Conservation (phyloP, 2,888 invertebrate species). For the Lamellibrachia satsuma region DNA sequence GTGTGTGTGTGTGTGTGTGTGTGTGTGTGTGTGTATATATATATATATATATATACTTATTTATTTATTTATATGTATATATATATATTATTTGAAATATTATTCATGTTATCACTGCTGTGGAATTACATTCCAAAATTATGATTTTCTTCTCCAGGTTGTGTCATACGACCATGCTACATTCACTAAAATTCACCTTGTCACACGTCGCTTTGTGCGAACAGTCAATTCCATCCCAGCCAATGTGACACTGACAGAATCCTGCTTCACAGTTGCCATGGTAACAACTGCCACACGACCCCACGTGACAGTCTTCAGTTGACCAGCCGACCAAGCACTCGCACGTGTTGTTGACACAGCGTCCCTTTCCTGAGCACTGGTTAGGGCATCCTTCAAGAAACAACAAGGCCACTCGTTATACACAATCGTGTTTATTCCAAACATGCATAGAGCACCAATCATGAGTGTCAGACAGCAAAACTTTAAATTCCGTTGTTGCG, state of each 20-base stretch:
- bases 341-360: not conserved
- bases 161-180: too few species aligned
- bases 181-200: not conserved
- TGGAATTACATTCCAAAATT: too few species aligned
- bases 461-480: too few species aligned
- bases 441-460: not conserved
- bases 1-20: too few species aligned
- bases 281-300: slow-evolving; percentile 5
- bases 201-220: not conserved
- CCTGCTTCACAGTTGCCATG: slow-evolving; percentile 2
- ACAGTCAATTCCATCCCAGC: not conserved
- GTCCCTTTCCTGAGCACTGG: not conserved
- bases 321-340: not conserved
- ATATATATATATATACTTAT: too few species aligned
- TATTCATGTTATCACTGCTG: too few species aligned
- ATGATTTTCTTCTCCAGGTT: too few species aligned
- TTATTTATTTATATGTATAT: too few species aligned
- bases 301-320: slow-evolving; percentile 6
- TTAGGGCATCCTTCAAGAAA: not conserved
- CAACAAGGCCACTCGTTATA: not conserved
- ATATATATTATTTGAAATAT: too few species aligned
- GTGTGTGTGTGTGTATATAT: too few species aligned
- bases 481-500: too few species aligned
- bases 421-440: not conserved
- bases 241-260: not conserved